These are phyloP conservation scores for Contarinia nasturtii DNA, from an alignment of 1,140 invertebrate genomes.

Conservation along the genomic window DNA sequence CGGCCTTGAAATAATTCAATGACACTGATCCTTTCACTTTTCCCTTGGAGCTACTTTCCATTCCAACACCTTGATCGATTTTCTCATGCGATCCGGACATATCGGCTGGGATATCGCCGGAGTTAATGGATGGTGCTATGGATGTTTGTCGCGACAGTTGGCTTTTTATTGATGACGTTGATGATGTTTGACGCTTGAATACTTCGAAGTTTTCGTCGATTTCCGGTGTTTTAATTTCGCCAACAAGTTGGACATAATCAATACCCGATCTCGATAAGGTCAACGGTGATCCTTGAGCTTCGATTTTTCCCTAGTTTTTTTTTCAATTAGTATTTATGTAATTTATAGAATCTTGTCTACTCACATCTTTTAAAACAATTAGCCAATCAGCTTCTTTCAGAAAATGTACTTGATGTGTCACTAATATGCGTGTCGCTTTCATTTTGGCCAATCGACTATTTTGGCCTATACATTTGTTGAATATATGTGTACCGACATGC, in stretches of 20 bases:
- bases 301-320: conserved; percentile 41
- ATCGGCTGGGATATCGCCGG: too few species aligned
- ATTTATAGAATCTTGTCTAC: conserved; percentile 10
- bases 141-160: not conserved
- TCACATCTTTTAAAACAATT: conserved; percentile 39
- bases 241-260: conserved; percentile 29
- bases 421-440: conserved; percentile 40
- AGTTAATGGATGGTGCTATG: not conserved
- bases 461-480: conserved; percentile 27
- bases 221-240: not conserved
- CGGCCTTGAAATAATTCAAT: conserved; percentile 7
- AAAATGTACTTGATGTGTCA: conserved; percentile 58
- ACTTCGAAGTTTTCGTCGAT: conserved; percentile 10
- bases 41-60: conserved; percentile 4
- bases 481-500: conserved; percentile 29
- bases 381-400: conserved; percentile 45
- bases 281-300: not conserved
- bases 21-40: conserved; percentile 6
- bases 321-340: conserved; percentile 39
- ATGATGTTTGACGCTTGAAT: conserved; percentile 4
- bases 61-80: not conserved
- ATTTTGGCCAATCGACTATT: conserved; percentile 25
- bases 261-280: conserved; percentile 10
- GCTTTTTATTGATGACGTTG: too few species aligned
- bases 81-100: conserved; percentile 3